Evolutionary conservation across 2,113 vertebrate species (phyloP).

Genomic region (Hemichromis elongatus): DNA sequence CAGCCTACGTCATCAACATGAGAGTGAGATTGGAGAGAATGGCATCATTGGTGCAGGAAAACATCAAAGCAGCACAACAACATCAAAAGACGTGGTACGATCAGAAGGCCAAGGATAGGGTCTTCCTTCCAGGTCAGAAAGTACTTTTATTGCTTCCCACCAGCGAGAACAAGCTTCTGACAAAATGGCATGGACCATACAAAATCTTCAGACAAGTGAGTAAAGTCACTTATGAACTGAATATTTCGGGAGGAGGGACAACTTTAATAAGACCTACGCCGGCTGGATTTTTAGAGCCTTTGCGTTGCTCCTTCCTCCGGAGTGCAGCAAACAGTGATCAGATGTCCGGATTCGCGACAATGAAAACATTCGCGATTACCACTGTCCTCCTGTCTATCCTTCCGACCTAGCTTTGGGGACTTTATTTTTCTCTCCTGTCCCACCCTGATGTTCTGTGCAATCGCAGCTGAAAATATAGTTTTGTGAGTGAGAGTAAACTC

Average conservation of each 20-base stretch:
- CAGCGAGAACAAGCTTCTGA: background rate
- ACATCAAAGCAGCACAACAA: background rate
- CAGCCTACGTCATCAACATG: background rate
- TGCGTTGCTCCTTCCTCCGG: too few species aligned
- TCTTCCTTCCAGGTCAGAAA: background rate
- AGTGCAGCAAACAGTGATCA: too few species aligned
- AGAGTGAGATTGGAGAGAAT: background rate
- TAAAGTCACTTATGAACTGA: background rate
- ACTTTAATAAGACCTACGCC: too few species aligned
- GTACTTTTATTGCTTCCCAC: background rate
- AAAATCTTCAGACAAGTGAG: background rate
- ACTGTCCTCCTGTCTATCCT: too few species aligned
- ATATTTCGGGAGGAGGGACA: background rate
- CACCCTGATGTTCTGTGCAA: too few species aligned
- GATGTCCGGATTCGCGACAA: too few species aligned
- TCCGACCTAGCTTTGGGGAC: too few species aligned
- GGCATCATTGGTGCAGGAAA: background rate
- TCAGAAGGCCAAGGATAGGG: background rate
- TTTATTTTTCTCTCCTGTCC: too few species aligned
- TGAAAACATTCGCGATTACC: too few species aligned
- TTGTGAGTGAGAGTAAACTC: too few species aligned
- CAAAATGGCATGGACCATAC: fast-evolving
- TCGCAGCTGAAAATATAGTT: too few species aligned
- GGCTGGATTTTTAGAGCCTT: too few species aligned
- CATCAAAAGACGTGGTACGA: background rate